Evolutionary conservation across 2,797 vertebrate species (phyloP).

Genomic region (Bufotes viridis): DNA sequence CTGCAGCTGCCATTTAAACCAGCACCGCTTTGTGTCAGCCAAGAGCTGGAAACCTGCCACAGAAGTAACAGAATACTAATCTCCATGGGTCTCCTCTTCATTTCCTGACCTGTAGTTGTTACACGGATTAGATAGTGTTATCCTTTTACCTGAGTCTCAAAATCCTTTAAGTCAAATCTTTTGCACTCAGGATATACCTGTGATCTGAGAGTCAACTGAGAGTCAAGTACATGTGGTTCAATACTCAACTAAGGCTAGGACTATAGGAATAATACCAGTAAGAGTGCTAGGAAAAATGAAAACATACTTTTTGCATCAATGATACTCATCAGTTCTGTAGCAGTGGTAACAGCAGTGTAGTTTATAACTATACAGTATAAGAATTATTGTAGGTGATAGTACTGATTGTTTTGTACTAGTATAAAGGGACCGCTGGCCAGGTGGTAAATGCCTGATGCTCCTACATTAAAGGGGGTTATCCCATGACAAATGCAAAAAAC

Average conservation of each 20-base stretch:
- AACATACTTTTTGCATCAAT: no score
- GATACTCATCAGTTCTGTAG: no score
- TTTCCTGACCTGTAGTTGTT: slow-evolving; percentile 18
- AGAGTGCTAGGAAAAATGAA: no score
- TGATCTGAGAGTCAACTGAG: not conserved
- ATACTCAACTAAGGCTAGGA: not conserved
- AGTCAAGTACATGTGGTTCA: not conserved
- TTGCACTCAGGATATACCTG: not conserved
- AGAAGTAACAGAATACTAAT: slow-evolving; percentile 49
- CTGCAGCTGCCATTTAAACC: slow-evolving; percentile 61
- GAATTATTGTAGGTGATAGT: no score
- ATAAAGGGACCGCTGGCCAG: no score
- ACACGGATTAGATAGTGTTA: not conserved
- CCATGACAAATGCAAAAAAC: no score
- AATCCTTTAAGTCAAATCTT: not conserved
- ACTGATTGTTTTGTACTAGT: no score
- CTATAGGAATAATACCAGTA: not conserved
- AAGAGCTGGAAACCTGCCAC: slow-evolving; percentile 48
- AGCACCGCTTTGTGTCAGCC: slow-evolving; percentile 58
- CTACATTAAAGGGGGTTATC: no score
- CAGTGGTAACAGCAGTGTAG: no score
- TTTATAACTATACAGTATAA: no score
- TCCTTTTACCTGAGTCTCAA: not conserved
- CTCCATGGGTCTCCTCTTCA: slow-evolving; percentile 45
- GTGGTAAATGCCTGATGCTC: no score